These are phyloP conservation scores for Drosophila eugracilis DNA, from an alignment of 1,140 invertebrate species.

Conservation along the genomic window DNA sequence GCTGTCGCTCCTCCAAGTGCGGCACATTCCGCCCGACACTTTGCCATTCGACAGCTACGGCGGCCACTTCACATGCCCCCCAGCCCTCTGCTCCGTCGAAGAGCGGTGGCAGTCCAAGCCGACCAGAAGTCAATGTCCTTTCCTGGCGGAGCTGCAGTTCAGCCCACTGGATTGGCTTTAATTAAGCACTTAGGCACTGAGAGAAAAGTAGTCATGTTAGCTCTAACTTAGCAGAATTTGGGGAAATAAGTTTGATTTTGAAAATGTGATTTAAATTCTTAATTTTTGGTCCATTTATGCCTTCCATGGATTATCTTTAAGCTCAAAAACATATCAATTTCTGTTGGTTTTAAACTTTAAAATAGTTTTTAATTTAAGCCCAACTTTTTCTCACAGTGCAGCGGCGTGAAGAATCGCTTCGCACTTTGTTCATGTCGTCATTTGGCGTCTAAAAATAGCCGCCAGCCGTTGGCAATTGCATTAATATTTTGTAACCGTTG, in stretches of 20 bases:
- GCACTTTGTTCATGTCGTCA: constrained; percentile 68
- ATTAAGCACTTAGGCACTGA: constrained; percentile 60
- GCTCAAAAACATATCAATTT: no score
- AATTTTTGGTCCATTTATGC: no score
- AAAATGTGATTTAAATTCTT: no score
- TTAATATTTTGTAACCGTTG: constrained; percentile 58
- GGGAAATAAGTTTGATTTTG: background rate
- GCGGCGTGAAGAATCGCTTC: constrained; percentile 17
- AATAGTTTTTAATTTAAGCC: no score
- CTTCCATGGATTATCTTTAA: no score
- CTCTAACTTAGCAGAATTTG: background rate
- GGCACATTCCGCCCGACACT: constrained; percentile 60
- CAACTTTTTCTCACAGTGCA: constrained; percentile 2
- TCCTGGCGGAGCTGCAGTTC: constrained; percentile 44
- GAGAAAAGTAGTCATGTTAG: background rate
- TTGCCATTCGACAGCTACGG: constrained; percentile 54
- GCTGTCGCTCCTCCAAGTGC: constrained; percentile 47
- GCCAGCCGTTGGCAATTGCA: constrained; percentile 46
- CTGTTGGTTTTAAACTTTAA: no score
- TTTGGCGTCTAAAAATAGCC: constrained; percentile 68
- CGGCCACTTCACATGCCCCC: constrained; percentile 65
- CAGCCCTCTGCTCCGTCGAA: background rate
- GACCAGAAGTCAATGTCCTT: constrained; percentile 64
- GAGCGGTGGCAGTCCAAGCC: constrained; percentile 2
- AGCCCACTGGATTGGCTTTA: constrained; percentile 60